Evolutionary conservation across 2,888 invertebrate species (phyloP), one percentile per base, ranked within the genome.

Genomic region (Oscheius sp.): DNA sequence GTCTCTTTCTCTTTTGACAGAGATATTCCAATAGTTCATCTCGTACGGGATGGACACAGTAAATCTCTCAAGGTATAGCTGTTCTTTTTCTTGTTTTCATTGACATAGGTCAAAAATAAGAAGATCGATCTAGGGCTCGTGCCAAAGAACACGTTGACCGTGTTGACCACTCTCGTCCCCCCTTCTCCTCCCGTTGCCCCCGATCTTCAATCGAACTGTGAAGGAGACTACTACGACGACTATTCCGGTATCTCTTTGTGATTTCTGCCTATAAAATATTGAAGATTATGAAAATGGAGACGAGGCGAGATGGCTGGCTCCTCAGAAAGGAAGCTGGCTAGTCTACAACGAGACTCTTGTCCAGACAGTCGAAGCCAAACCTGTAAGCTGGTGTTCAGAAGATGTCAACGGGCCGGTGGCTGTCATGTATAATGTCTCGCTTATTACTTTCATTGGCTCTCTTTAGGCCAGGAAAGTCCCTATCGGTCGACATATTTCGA

Each of bases 311-410:
- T 78, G 70, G 49, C 74, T 76, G 70, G 70, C 61, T 29, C 76
- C 76, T 18, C 78, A 78, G 29, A 76, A 76, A 49, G 78, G 78
- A 16, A 56, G 73, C 0, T 78, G 76, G 78, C 71, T 61, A 12
- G 75, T 76, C 12, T 29, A 66, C 53, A 66, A 76, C n/a, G 74
- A 74, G 18, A 18, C 41, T 21, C 71, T 70, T 13, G 29, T 74
- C 2, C 77, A 77, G 53, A 75, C 73, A 45, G 69, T 72, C 18
- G 45, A 52, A 1, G 27, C 21, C 1, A 56, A 63, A 9, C 75
- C 77, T 0, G 68, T 77, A 16, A 72, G 73, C 27, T 69, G 69
- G 69, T 69, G 69, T 56, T 55, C 69, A 1, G 69, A 41, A 27
- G 69, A 69, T 12, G 23, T 56, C 25, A n/a, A 55, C 7, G 25